phyloP scores from a whole-genome alignment of 2,797 vertebrate genomes.

The Mormyrops boulengeri region DNA sequence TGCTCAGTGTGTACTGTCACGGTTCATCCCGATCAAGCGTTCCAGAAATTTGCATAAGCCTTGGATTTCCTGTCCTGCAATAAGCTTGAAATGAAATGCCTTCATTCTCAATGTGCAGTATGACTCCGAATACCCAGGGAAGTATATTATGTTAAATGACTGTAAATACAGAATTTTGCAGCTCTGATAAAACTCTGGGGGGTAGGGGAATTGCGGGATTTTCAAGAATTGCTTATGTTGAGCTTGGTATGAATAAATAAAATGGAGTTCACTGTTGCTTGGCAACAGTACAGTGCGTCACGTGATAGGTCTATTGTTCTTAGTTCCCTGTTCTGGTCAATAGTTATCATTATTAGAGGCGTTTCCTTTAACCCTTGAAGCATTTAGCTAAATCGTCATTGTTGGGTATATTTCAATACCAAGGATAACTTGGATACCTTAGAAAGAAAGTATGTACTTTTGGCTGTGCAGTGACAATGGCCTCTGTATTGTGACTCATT shows the following conservation, averaged over 20 bases:
- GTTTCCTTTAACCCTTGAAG: background rate
- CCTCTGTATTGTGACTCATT: background rate
- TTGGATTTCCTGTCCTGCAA: conserved; percentile 13
- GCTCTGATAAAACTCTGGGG: background rate
- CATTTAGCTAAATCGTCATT: background rate
- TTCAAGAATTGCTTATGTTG: background rate
- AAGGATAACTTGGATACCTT: background rate
- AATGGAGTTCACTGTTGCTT: background rate
- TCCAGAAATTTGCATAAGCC: conserved; percentile 13
- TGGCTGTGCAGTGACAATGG: background rate
- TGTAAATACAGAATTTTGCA: conserved; percentile 6
- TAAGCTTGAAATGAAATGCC: conserved; percentile 9
- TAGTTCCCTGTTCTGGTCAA: background rate
- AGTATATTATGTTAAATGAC: background rate
- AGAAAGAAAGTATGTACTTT: background rate
- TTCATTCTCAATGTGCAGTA: background rate
- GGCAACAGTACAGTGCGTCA: background rate
- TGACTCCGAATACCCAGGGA: background rate
- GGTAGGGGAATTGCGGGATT: background rate
- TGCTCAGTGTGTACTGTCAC: conserved; percentile 19
- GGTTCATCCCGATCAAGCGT: background rate
- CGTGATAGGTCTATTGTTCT: background rate
- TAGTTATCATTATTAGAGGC: background rate
- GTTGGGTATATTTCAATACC: background rate
- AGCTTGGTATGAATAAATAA: background rate